phyloP scores from a whole-genome alignment of 92 coral and sea anemone species.

The Zoanthus solanderi region DNA sequence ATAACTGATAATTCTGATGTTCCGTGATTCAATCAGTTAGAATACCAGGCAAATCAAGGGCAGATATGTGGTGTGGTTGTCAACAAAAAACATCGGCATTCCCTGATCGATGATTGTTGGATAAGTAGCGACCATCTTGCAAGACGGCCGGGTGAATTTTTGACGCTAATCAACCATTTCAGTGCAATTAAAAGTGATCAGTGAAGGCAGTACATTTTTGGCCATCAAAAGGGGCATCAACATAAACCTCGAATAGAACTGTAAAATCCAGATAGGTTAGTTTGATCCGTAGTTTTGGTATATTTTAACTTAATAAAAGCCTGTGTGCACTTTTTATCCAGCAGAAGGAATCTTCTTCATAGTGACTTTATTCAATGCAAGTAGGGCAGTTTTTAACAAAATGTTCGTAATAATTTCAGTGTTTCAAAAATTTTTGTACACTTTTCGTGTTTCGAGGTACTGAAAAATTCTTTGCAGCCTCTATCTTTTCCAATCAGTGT shows the following conservation, averaged over 20 bases:
- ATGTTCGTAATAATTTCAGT: conserved; percentile 24
- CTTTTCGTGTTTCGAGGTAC: neutral
- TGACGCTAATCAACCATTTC: too few species aligned
- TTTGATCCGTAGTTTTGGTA: conserved; percentile 19
- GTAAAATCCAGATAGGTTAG: conserved; percentile 28
- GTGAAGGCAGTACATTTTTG: too few species aligned
- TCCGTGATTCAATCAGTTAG: too few species aligned
- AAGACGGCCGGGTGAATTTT: too few species aligned
- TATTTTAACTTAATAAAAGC: neutral
- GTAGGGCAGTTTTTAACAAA: conserved; percentile 5
- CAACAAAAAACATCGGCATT: too few species aligned
- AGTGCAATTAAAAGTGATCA: too few species aligned
- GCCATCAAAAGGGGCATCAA: conserved; percentile 12
- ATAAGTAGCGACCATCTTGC: too few species aligned
- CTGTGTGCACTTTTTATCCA: conserved; percentile 12
- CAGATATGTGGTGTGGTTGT: too few species aligned
- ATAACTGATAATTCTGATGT: too few species aligned
- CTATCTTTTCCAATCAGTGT: neutral
- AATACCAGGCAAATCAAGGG: too few species aligned
- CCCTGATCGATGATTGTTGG: too few species aligned
- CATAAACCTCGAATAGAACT: neutral
- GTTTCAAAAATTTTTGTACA: conserved; percentile 32
- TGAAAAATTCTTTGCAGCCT: neutral
- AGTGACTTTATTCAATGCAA: neutral
- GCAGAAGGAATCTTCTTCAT: conserved; percentile 9